Percentiles rank a stretch among this genome's conserved stretches.
Evolutionary conservation across 2,888 invertebrate species (phyloP).

Genomic region (Callinectes sapidus): DNA sequence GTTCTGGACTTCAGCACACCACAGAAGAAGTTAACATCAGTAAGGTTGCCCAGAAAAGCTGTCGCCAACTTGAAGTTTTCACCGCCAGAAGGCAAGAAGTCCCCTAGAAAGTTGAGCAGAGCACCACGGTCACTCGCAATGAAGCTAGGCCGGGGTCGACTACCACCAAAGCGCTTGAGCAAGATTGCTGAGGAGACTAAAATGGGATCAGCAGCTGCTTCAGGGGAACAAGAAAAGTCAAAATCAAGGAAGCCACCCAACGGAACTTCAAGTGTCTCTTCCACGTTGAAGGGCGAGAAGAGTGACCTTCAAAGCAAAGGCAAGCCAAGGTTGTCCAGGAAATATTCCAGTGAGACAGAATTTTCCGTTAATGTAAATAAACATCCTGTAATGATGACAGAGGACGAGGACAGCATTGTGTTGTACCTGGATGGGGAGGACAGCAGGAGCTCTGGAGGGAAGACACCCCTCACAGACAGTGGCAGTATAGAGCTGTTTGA

Average conservation of each 20-base stretch:
- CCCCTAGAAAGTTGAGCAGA: background rate
- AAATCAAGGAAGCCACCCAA: background rate
- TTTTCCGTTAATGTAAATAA: background rate
- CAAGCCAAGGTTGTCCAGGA: background rate
- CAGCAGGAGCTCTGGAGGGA: conserved; percentile 30
- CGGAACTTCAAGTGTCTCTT: background rate
- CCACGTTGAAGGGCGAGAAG: background rate
- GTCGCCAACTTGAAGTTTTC: conserved; percentile 59
- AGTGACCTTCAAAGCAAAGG: background rate
- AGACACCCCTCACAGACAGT: background rate
- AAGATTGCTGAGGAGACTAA: conserved; percentile 48
- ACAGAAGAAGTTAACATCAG: conserved; percentile 43
- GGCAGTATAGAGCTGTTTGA: conserved; percentile 38
- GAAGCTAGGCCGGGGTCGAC: background rate
- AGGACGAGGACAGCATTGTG: conserved; percentile 58
- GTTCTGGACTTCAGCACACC: conserved; percentile 63
- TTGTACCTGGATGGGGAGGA: conserved; percentile 57
- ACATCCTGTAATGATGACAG: background rate
- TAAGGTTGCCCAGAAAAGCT: conserved; percentile 34
- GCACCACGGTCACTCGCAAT: background rate
- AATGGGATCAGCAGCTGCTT: background rate
- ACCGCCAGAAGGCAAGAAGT: conserved; percentile 22
- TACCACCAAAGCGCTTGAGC: background rate
- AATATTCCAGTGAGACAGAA: background rate
- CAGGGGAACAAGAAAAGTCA: background rate